Evolutionary conservation across 2,888 invertebrate genomes (phyloP), one percentile per base, ranked within the genome.

Genomic region (Plebejus anna): DNA sequence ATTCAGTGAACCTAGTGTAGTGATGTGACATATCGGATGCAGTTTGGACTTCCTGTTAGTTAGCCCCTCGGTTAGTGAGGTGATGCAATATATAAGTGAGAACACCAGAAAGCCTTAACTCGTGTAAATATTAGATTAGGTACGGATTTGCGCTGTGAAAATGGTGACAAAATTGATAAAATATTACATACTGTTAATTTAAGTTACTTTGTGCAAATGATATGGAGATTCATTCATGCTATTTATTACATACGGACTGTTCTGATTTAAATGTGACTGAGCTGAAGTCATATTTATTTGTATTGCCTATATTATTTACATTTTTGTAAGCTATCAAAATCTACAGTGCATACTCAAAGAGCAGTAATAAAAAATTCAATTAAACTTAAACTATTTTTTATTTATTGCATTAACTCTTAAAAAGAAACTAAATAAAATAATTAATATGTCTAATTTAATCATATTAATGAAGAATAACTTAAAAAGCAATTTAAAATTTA

Each of bases 121-220:
- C 86, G 86, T 92, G 92, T 92, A 92, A 82, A 93, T 92, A 92
- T 80, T 90, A 91, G 89, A 81, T 82, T 91, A 90, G 86, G 82
- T 80, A 80, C 82, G 85, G 80, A 79, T 81, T 75, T 72, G 70
- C 77, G 90, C 89, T 90, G 91, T 90, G 91, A 90, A 86, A 84
- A 82, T 82, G 85, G 85, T 84, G 87, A 85, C 84, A 82, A 85
- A 86, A 87, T 88, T 83, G 85, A 85, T 86, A 86, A 84, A 82
- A 83, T 84, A 84, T 83, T 83, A 83, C 22, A 22, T 22, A 22
- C 82, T 83, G 83, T 84, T 81, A 80, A 80, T 79, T 82, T 85
- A 84, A 84, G 42, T 59, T 72, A 28, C 22, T 86, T 90, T 90
- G 87, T 87, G 90, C 90, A 90, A 91, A 89, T 90, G 91, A 90